Conservation (phyloP, 2,888 invertebrate species). For the Sisyra terminalis region DNA sequence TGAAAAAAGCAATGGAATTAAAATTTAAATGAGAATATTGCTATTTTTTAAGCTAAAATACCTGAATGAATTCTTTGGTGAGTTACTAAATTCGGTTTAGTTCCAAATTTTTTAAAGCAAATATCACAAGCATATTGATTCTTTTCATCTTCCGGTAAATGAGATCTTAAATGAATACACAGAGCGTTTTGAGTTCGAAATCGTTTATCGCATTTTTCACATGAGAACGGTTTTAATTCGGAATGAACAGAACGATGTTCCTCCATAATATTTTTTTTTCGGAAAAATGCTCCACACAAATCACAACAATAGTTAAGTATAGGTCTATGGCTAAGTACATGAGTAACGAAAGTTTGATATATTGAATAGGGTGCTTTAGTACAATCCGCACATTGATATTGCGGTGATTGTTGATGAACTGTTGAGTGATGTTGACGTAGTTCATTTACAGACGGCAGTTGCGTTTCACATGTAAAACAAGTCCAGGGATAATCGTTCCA, state of each 20-base stretch:
- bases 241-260: conserved; percentile 32
- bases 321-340: conserved; percentile 43
- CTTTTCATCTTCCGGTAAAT: conserved; percentile 36
- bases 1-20: not conserved
- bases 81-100: conserved; percentile 37
- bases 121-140: conserved; percentile 39
- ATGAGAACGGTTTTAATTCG: conserved; percentile 31
- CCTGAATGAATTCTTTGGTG: conserved; percentile 35
- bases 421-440: conserved; percentile 41
- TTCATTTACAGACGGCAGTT: conserved; percentile 27
- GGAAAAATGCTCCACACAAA: conserved; percentile 37
- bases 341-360: conserved; percentile 44
- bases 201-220: conserved; percentile 35
- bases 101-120: conserved; percentile 39
- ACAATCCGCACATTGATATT: conserved; percentile 50
- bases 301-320: conserved; percentile 38
- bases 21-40: not conserved
- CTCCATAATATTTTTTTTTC: conserved; percentile 29
- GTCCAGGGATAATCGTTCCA: conserved; percentile 33
- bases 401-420: conserved; percentile 42
- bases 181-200: conserved; percentile 38
- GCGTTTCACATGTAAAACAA: conserved; percentile 32
- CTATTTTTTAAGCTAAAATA: not conserved
- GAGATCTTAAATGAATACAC: conserved; percentile 34
- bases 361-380: conserved; percentile 42